Evolutionary conservation across 2,797 vertebrate genomes (phyloP).

Genomic region (Phrynocephalus guinanensis): DNA sequence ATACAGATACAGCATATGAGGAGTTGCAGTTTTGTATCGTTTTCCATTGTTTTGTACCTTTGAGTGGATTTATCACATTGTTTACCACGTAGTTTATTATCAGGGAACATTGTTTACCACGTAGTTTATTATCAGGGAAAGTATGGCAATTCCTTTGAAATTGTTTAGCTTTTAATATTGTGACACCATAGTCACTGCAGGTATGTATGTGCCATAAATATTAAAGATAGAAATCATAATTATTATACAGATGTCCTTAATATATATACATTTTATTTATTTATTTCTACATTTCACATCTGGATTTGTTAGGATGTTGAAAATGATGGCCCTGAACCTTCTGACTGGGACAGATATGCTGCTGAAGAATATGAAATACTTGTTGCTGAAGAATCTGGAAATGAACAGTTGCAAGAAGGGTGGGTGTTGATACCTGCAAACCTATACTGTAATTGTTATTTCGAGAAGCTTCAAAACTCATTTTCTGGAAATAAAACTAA

Average conservation of each 20-base stretch:
- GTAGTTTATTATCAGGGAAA: neutral
- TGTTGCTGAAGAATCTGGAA: conserved; percentile 96
- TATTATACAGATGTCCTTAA: neutral
- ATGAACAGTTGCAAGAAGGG: conserved; percentile 94
- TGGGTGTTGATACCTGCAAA: conserved; percentile 66
- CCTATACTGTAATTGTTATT: neutral
- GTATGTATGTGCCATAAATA: neutral
- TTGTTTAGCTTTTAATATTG: neutral
- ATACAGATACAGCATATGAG: neutral
- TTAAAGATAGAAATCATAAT: neutral
- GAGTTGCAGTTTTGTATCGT: neutral
- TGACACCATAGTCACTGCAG: neutral
- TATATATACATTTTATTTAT: neutral
- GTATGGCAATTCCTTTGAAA: neutral
- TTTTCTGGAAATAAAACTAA: neutral
- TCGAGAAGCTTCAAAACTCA: neutral
- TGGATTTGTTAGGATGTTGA: conserved; percentile 87
- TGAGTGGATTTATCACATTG: neutral
- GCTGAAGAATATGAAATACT: conserved; percentile 97
- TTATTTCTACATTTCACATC: conserved; percentile 46
- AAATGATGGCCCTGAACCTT: conserved; percentile 93
- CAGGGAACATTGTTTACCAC: neutral
- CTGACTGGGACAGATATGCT: conserved; percentile 98
- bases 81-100: neutral
- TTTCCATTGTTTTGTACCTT: neutral